These are phyloP conservation scores for Altica lythri DNA, from an alignment of 2,888 invertebrate genomes.

Conservation along the genomic window DNA sequence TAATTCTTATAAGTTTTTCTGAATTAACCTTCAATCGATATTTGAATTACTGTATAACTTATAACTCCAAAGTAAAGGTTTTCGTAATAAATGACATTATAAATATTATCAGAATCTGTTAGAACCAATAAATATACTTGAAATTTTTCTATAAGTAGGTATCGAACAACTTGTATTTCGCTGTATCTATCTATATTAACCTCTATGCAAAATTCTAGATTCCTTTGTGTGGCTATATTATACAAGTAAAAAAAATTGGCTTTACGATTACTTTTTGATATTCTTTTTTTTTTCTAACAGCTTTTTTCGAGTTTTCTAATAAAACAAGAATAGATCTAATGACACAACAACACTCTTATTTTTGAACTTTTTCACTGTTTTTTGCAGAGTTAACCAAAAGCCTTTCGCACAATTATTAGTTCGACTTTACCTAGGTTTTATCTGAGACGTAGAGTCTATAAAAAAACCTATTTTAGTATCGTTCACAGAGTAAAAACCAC, in stretches of 20 bases:
- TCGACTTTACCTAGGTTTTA: slow-evolving; percentile 55
- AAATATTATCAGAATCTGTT: no score
- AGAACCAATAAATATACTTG: no score
- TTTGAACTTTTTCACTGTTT: slow-evolving; percentile 21
- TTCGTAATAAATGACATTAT: no score
- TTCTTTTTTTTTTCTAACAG: no score
- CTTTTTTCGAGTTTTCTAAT: background rate
- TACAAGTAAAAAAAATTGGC: slow-evolving; percentile 1
- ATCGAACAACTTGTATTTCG: no score
- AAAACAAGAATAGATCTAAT: background rate
- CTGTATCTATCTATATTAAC: background rate
- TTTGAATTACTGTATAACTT: no score
- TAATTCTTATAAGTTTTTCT: no score
- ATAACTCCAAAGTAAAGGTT: no score
- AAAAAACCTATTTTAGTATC: slow-evolving; percentile 23
- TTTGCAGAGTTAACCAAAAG: slow-evolving; percentile 15
- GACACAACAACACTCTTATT: slow-evolving; percentile 20
- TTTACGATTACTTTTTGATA: background rate
- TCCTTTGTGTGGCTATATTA: background rate
- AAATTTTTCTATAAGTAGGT: no score
- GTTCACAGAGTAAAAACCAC: slow-evolving; percentile 13
- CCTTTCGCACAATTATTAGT: slow-evolving; percentile 45
- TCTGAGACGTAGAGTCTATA: slow-evolving; percentile 29
- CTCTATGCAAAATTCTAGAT: background rate
- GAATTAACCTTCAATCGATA: no score